These are phyloP conservation scores for Halictus rubicundus DNA, from an alignment of 1,140 invertebrate genomes.

Conservation along the genomic window DNA sequence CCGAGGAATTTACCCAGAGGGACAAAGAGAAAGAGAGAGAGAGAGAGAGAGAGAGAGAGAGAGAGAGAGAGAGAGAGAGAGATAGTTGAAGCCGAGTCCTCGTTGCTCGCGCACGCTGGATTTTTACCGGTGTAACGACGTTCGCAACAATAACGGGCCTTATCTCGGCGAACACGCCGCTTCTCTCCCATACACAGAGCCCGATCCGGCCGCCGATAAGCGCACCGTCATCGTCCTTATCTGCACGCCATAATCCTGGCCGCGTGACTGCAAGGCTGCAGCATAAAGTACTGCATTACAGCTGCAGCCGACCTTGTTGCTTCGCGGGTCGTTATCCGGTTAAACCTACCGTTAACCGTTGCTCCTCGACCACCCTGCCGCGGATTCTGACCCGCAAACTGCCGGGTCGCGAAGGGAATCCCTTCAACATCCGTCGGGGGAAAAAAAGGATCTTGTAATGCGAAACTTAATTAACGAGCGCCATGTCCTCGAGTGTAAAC, in stretches of 20 bases:
- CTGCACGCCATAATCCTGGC: constrained; percentile 38
- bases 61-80: too few species aligned
- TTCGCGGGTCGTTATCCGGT: constrained; percentile 49
- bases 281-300: constrained; percentile 37
- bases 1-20: too few species aligned
- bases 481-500: constrained; percentile 13
- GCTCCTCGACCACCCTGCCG: constrained; percentile 6
- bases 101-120: neutral
- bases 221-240: constrained; percentile 46
- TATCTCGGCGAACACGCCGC: constrained; percentile 25
- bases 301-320: constrained; percentile 28
- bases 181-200: neutral
- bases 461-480: constrained; percentile 26
- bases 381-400: neutral
- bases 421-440: neutral
- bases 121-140: constrained; percentile 27
- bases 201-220: constrained; percentile 25
- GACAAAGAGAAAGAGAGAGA: too few species aligned
- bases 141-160: constrained; percentile 14
- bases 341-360: constrained; percentile 40
- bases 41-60: too few species aligned
- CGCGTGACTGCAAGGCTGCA: constrained; percentile 26
- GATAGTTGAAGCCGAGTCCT: too few species aligned
- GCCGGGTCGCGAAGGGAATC: neutral
- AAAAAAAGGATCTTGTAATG: constrained; percentile 19